Evolutionary conservation across 1,140 invertebrate species (phyloP).

Genomic region (Neotoxoptera formosana): DNA sequence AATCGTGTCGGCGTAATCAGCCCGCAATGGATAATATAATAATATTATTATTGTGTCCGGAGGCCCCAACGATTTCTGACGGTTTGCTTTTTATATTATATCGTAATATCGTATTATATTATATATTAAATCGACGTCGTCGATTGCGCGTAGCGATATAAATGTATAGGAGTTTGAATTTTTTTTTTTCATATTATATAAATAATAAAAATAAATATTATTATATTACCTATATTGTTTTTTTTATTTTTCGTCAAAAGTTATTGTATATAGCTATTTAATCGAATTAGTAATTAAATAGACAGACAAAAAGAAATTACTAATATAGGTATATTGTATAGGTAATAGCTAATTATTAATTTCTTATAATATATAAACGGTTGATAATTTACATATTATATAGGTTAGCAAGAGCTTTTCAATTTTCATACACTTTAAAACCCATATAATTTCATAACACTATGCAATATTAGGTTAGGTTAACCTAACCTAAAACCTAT

Average conservation of each 20-base stretch:
- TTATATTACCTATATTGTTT: too few species aligned
- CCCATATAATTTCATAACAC: background rate
- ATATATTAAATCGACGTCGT: background rate
- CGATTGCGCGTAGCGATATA: background rate
- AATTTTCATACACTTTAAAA: background rate
- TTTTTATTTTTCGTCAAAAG: background rate
- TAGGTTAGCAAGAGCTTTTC: background rate
- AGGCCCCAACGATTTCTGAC: slow-evolving; percentile 34
- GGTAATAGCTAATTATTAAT: background rate
- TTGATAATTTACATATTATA: slow-evolving; percentile 22
- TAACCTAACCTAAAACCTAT: too few species aligned
- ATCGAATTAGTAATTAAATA: background rate
- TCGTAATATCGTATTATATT: background rate
- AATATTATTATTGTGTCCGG: slow-evolving; percentile 10
- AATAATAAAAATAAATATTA: background rate
- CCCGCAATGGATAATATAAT: slow-evolving; percentile 30
- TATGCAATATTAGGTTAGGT: too few species aligned
- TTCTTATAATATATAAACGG: background rate
- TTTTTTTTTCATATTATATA: background rate
- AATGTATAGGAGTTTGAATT: background rate
- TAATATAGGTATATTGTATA: background rate
- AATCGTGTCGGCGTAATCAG: slow-evolving; percentile 56
- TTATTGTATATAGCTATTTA: background rate
- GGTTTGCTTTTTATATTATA: background rate
- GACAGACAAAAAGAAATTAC: background rate